Conservation (phyloP, 2,888 invertebrate species). For the Idaea aversata region DNA sequence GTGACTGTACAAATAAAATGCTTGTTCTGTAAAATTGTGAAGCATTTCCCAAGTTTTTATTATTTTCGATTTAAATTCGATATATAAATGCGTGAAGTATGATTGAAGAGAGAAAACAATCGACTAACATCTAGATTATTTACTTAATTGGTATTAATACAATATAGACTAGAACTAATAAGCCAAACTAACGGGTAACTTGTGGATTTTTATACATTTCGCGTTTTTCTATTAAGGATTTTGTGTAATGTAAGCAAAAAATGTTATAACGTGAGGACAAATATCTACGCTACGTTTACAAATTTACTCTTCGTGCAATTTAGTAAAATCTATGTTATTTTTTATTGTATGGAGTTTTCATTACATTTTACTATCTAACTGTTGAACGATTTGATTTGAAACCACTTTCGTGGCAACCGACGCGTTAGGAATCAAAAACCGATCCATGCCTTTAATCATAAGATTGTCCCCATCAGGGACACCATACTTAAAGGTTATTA, state of each 20-base stretch:
- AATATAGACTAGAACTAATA: constrained; percentile 15
- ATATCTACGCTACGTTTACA: neutral
- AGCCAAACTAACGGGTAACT: constrained; percentile 2
- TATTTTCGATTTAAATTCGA: too few relatives aligned
- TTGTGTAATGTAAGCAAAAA: neutral
- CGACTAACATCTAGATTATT: neutral
- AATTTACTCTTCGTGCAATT: neutral
- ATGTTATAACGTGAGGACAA: neutral
- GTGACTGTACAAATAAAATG: too few relatives aligned
- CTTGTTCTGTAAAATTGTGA: too few relatives aligned
- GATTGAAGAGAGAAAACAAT: too few relatives aligned
- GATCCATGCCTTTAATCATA: constrained; percentile 92
- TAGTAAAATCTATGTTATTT: neutral
- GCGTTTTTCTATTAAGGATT: neutral
- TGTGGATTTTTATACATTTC: neutral
- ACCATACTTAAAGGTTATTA: constrained; percentile 98
- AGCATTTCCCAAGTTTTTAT: too few relatives aligned
- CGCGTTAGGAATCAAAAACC: constrained; percentile 95
- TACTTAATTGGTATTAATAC: constrained; percentile 8
- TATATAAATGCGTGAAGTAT: too few relatives aligned
- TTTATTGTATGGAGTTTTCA: constrained; percentile 4
- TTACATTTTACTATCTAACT: constrained; percentile 60
- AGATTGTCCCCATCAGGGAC: constrained; percentile 89
- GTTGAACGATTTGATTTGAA: constrained; percentile 89
- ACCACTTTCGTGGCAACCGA: constrained; percentile 93